These are phyloP conservation scores for Theonella swinhoei DNA, from an alignment of 37 sponge, comb jelly and placozoan genomes.

Conservation along the genomic window DNA sequence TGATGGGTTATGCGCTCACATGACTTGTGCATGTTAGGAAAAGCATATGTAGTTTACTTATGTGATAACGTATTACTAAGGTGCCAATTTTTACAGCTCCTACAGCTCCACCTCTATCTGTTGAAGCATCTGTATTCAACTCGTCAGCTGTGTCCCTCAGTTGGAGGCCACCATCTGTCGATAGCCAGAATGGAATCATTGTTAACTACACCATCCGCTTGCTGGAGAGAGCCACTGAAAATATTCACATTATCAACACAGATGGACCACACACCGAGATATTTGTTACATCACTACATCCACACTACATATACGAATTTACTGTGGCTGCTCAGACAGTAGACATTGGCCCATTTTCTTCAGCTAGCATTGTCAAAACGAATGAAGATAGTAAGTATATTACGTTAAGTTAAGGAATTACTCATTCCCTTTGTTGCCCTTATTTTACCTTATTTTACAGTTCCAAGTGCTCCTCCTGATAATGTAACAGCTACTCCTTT, in stretches of 20 bases:
- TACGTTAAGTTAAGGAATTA: too few species aligned
- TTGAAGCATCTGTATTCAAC: background rate
- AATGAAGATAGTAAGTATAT: background rate
- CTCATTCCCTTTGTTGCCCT: too few species aligned
- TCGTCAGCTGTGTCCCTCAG: background rate
- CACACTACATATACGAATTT: background rate
- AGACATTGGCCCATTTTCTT: background rate
- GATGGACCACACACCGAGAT: background rate
- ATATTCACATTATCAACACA: background rate
- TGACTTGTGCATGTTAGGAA: too few species aligned
- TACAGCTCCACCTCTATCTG: constrained; percentile 10
- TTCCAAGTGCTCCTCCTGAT: background rate
- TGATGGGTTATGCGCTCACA: too few species aligned
- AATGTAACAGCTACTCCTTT: background rate
- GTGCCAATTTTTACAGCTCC: background rate
- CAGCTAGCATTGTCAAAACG: background rate
- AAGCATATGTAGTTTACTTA: too few species aligned
- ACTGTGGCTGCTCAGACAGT: background rate
- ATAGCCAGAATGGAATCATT: constrained; percentile 26
- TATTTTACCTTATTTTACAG: too few species aligned
- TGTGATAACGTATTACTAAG: too few species aligned
- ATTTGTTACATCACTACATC: background rate
- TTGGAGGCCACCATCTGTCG: constrained; percentile 9
- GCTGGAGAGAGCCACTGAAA: background rate
- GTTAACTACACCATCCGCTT: background rate